Evolutionary conservation across 2,888 invertebrate species (phyloP).

Genomic region (Caenorhabditis drosophilae): DNA sequence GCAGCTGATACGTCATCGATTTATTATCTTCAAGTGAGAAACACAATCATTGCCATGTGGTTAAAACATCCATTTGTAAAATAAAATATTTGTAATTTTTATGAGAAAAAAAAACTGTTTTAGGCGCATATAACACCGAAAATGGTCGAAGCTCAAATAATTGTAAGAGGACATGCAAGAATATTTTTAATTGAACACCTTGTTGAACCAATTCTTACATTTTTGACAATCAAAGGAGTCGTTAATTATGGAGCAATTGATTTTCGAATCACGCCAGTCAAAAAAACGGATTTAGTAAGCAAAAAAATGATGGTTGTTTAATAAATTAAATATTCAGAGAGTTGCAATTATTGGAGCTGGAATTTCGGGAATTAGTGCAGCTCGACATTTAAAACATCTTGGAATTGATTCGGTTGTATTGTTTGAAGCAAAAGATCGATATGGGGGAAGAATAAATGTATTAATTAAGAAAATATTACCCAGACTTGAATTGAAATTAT

Average conservation of each 20-base stretch:
- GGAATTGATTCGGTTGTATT: conserved; percentile 71
- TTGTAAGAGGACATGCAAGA: conserved; percentile 26
- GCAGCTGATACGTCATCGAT: too few species aligned
- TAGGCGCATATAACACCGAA: conserved; percentile 13
- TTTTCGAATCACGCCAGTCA: conserved; percentile 17
- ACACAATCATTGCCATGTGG: conserved; percentile 71
- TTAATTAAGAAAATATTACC: neutral
- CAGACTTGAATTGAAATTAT: neutral
- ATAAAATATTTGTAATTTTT: too few species aligned
- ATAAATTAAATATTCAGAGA: conserved; percentile 17
- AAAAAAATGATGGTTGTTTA: neutral
- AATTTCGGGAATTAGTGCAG: conserved; percentile 72
- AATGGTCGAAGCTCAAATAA: conserved; percentile 26
- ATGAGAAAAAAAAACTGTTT: too few species aligned
- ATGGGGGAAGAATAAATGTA: conserved; percentile 71
- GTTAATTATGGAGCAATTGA: conserved; percentile 34
- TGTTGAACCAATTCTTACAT: conserved; percentile 16
- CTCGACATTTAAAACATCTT: conserved; percentile 70
- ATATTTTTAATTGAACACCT: conserved; percentile 25
- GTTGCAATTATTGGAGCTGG: conserved; percentile 72
- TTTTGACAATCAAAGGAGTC: conserved; percentile 26
- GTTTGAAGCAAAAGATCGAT: conserved; percentile 70
- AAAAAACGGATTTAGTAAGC: neutral
- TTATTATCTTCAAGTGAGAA: conserved; percentile 70
- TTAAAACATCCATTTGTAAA: conserved; percentile 69